Percentiles rank a stretch among this genome's conserved stretches.
Conservation (phyloP, 2,888 invertebrate species). For the Acanthosoma haemorrhoidale region DNA sequence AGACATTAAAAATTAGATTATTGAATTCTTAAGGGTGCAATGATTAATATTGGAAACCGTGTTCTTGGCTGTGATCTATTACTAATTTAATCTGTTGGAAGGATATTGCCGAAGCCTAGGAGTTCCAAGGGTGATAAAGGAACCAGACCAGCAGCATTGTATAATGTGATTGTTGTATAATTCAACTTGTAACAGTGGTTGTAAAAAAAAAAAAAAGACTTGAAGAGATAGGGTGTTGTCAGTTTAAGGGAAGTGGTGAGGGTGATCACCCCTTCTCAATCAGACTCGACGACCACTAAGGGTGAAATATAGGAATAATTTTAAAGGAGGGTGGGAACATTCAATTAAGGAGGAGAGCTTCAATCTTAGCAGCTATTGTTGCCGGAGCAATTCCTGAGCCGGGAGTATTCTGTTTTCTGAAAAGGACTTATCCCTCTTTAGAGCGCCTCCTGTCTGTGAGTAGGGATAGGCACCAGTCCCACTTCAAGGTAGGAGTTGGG, state of each 20-base stretch:
- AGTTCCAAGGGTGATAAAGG: no score
- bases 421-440: neutral
- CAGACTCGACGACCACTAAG: neutral
- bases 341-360: conserved; percentile 4
- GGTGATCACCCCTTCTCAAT: neutral
- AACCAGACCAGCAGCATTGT: neutral
- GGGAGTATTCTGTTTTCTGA: neutral
- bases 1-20: no score
- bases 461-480: no score
- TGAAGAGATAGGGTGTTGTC: neutral
- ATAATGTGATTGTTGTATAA: neutral
- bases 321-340: conserved; percentile 11
- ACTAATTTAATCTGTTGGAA: no score
- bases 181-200: neutral
- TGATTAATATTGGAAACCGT: no score
- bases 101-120: no score
- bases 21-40: no score
- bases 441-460: neutral
- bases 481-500: neutral
- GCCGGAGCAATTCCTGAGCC: neutral
- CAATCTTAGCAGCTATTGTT: neutral
- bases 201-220: neutral
- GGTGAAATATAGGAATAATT: conserved; percentile 25
- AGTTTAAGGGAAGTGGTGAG: neutral
- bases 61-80: no score